Evolutionary conservation across 2,797 vertebrate genomes (phyloP), one percentile per base, ranked within the genome.

Genomic region (Rhinogobio ventralis): DNA sequence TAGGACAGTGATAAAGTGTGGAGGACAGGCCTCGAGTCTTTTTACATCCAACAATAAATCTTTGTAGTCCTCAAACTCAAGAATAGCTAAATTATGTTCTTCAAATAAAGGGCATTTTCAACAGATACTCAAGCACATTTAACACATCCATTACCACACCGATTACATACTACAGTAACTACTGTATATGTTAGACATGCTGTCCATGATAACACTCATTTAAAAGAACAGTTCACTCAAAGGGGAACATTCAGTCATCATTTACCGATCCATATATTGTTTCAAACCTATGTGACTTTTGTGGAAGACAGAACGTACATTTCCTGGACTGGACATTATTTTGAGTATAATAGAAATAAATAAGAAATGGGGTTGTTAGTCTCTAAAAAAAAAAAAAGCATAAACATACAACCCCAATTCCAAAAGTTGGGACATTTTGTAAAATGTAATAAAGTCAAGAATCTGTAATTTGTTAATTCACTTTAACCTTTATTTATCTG

Each of bases 31-130:
- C 57, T 83, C 0, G 30, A 67, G 33, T 67, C 46, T 23, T 68
- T 76, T 76, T 45, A 77, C n/a, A 30, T 76, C 10, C 66, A 28
- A 66, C 57, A 83, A 83, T 30, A 42, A 76, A 77, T 57, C 62
- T 42, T 8, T 49, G 25, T 15, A 30, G 42, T 64, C 28, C 45
- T 79, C 42, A 28, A 67, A 30, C 67, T 72, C 51, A 82, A 62
- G 10, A 81, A 30, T 10, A 62, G 25, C 53, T n/a, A 46, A 62
- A 45, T 46, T n/a, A 72, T n/a, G 19, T 62, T 67, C 49, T 80
- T 33, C 17, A 74, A 53, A 33, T 74, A 14, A 74, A n/a, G 39
- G 39, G 23, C 39, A 64, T 20, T 39, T 64, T 78, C n/a, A 64
- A 46, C 17, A 51, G 45, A 67, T 67, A 36, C 25, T 36, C 17